Conservation (phyloP, 2,797 vertebrate species). For the Pangasius macronema region DNA sequence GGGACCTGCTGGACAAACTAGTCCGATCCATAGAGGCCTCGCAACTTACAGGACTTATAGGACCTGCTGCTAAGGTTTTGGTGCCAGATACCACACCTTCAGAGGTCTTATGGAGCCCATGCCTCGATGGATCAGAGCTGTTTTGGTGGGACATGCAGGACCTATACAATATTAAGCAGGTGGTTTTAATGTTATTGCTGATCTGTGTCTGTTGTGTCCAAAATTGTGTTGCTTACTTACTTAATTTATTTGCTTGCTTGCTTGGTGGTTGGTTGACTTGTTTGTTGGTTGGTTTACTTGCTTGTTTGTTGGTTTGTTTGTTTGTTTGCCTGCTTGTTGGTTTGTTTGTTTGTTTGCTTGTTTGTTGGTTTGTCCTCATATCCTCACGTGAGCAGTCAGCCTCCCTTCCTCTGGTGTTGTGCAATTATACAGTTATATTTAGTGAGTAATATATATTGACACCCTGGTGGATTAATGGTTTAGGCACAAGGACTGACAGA, state of each 20-base stretch:
- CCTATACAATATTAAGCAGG: too few species aligned
- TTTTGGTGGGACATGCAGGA: too few species aligned
- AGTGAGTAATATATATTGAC: not conserved
- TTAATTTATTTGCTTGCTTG: not conserved
- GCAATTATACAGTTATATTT: not conserved
- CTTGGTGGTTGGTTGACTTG: not conserved
- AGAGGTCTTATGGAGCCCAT: too few species aligned
- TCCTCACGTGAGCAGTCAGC: not conserved
- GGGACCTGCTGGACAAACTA: too few species aligned
- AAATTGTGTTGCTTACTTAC: not conserved
- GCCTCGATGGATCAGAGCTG: too few species aligned
- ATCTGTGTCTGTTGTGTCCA: not conserved
- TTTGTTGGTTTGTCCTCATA: not conserved
- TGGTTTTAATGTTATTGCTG: too few species aligned
- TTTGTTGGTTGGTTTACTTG: not conserved
- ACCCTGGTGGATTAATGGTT: not conserved
- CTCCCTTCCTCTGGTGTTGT: not conserved
- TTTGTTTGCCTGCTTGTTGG: not conserved
- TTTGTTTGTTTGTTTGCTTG: not conserved
- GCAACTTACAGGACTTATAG: too few species aligned
- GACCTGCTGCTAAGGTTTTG: too few species aligned
- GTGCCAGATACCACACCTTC: too few species aligned
- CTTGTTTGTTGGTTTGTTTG: not conserved
- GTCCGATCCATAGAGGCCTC: too few species aligned
- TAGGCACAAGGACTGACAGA: not conserved